These are phyloP conservation scores for Noctua fimbriata DNA, from an alignment of 2,888 invertebrate species.

Conservation along the genomic window DNA sequence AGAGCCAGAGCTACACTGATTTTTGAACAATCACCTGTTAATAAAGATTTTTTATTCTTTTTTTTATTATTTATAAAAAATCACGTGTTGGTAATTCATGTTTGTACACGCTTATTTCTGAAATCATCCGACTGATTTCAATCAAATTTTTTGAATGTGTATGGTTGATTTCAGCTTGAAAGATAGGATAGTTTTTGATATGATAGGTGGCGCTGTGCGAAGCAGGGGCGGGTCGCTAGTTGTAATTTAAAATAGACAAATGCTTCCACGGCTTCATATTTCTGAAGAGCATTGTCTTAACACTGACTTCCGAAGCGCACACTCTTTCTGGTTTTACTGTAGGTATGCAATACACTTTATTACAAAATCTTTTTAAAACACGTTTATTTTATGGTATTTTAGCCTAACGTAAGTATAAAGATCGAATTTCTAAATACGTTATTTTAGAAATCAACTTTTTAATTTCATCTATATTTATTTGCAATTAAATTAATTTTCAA, in stretches of 20 bases:
- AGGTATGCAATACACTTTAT: not conserved
- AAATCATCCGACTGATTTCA: too few species aligned
- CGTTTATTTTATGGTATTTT: not conserved
- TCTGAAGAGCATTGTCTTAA: not conserved
- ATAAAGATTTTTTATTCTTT: too few species aligned
- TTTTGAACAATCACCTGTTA: too few species aligned
- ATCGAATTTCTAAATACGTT: not conserved
- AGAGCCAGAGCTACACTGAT: too few species aligned
- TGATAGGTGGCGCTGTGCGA: too few species aligned
- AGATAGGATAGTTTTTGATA: not conserved
- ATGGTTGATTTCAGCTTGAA: not conserved
- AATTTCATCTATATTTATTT: not conserved
- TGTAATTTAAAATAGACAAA: too few species aligned
- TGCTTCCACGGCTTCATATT: too few species aligned
- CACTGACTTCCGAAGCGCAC: not conserved
- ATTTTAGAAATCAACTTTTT: not conserved
- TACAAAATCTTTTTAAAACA: not conserved
- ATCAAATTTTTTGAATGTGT: not conserved
- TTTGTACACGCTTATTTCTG: too few species aligned
- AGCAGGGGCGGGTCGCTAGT: too few species aligned
- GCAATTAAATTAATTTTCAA: not conserved
- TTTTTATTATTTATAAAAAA: too few species aligned
- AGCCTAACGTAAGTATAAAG: constrained; percentile 3
- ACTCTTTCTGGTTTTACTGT: not conserved
- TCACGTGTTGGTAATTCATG: too few species aligned